Evolutionary conservation across 2,888 invertebrate species (phyloP), one percentile per base, ranked within the genome.

Genomic region (Lordiphosa fenestrarum): DNA sequence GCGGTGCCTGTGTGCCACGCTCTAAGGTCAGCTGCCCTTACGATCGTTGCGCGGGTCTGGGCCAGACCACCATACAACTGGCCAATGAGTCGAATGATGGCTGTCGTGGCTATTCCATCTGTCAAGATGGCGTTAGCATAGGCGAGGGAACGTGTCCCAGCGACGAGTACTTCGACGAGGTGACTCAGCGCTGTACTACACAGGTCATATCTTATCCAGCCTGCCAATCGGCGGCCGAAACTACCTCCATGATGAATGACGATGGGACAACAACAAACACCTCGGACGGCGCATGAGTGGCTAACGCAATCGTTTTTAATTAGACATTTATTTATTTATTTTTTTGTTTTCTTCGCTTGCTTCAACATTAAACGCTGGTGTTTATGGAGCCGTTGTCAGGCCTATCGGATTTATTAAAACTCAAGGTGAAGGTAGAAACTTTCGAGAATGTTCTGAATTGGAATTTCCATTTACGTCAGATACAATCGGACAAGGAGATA

Each of bases 41-140:
- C 47, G 66, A 87, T 66, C 86, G 88, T 0, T 87, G 87, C 30
- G 85, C 69, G 4, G 74, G 75, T 6, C 48, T 87, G 50, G 88
- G 87, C 33, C 44, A 50, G 4, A 30, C 53, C 0, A 57, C 33
- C 33, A 88, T 88, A 13, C 74, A 87, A 42, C 51, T 88, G 65
- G 86, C 82, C 10, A 88, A 87, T 57, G 64, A 78, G 6, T 65
- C 77, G 13, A 63, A 72, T 25, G 89, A 88, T 44, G 81, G 66
- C 2, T 88, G 88, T 39, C 59, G 42, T 6, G 86, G 88, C 1
- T 88, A 63, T 40, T 56, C 73, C 10, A 52, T 88, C 4, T 88
- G 89, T 51, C 86, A 88, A 51, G 53, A 73, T 55, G 87, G 87
- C 3, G 38, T 59, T 9, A 51, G 48, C 46, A 87, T 88, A 19